Evolutionary conservation across 2,113 vertebrate species (phyloP), one percentile per base, ranked within the genome.

Genomic region (Calyptommatus sinebrachiatus): DNA sequence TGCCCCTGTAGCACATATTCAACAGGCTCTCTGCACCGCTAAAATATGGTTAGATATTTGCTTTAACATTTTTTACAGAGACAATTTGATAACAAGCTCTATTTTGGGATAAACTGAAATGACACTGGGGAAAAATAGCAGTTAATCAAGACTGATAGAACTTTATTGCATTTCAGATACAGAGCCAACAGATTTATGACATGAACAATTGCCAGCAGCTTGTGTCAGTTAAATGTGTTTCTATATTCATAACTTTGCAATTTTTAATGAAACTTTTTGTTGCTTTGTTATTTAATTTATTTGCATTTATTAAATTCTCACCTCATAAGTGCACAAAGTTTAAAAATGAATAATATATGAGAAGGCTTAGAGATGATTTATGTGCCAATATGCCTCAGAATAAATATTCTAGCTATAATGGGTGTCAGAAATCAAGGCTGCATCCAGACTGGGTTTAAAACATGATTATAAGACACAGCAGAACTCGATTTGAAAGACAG

Each of bases 111-210:
- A 80, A 88, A 0, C 0, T 62, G 79, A 86, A 81, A 80, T 79
- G 9, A 86, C 28, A 78, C 77, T n/a, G 4, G 45, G 24, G 20
- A 68, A 81, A 63, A 85, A 74, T 26, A 22, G 45, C 31, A 63
- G 45, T 79, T 86, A 89, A 88, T 83, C 71, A 87, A 77, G 60
- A 35, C 61, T 73, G 35, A 48, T 86, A 76, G 82, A 82, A 74
- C 63, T 67, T 85, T 82, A 76, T 77, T 75, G 28, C 53, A 73
- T 70, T 86, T 71, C 46, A 41, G 76, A 11, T 78, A 26, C 78
- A 83, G 71, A 78, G 21, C 76, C 68, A 84, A 86, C 66, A 85
- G 78, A 7, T 81, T 67, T 65, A 48, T 83, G 28, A 50, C 78
- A 77, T 71, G 79, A 86, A 45, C 29, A 79, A 16, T 28, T 7